Evolutionary conservation across 2,113 vertebrate species (phyloP), one percentile per base, ranked within the genome.

Genomic region (Danio rerio): DNA sequence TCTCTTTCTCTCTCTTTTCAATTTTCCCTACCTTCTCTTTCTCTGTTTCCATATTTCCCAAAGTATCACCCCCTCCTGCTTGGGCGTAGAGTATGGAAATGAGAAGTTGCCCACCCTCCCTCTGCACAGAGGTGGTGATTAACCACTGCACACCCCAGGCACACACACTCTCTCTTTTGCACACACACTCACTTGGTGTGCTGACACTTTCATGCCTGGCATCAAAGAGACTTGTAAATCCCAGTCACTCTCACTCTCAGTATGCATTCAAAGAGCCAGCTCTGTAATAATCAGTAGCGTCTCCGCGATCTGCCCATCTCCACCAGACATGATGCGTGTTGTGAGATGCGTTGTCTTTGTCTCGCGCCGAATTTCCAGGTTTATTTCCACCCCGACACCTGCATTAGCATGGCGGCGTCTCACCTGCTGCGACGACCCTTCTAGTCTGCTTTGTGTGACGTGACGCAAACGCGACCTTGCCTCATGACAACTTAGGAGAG

Each of bases 151-250:
- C 81, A 88, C 85, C 84, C 79, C 78, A 82, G 78, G 82, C 87
- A 71, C 47, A 52, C 68, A 70, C 75, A 45, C 78, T 69, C 74
- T 21, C 77, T 49, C 56, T 9, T 76, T 7, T 63, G 7, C 53
- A 10, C 83, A 15, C 78, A 71, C 71, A 50, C 80, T 75, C 73
- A 78, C 66, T 66, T 62, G 76, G 70, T 84, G 78, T 82, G 65
- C 74, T 81, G 72, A 84, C 78, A 66, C 83, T 86, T 65, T 81
- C 80, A 81, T 75, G 76, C 69, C 73, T 87, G 55, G 84, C 84
- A 85, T 89, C 88, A 89, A 89, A 89, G 86, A 89, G 87, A 89
- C 87, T 89, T 87, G 84, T 86, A 87, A 88, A 89, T 86, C 81
- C 84, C 83, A 86, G 83, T 71, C 75, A 21, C 71, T 66, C 58